These are phyloP conservation scores for Sebastes dallii DNA, from an alignment of 2,797 vertebrate species.

Conservation along the genomic window DNA sequence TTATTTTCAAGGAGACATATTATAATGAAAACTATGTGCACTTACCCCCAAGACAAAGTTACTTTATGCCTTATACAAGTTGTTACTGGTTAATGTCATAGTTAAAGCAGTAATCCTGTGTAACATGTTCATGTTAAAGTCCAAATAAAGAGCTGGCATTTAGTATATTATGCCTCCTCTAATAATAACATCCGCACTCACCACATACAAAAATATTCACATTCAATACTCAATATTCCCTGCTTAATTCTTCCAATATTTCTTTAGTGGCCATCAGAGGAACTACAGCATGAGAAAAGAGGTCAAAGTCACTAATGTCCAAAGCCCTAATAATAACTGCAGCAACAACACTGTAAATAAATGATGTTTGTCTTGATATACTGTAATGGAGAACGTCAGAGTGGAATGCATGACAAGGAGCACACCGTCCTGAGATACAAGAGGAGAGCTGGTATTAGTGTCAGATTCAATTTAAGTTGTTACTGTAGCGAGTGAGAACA, in stretches of 20 bases:
- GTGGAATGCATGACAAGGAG: neutral
- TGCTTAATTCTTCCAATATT: neutral
- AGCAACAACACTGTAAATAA: neutral
- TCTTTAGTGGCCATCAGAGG: conserved; percentile 11
- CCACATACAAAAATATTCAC: neutral
- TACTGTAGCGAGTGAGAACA: neutral
- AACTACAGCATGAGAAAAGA: conserved; percentile 13
- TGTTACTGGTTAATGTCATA: neutral
- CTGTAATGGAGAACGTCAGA: neutral
- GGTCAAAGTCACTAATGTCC: neutral
- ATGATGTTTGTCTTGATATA: neutral
- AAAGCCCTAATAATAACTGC: neutral
- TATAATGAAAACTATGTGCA: neutral
- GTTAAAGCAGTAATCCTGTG: neutral
- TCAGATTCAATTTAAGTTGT: neutral
- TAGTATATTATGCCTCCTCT: neutral
- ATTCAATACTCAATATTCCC: no score
- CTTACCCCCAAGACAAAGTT: neutral
- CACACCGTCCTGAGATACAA: neutral
- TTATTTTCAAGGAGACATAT: neutral
- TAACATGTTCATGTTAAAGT: neutral
- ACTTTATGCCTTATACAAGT: neutral
- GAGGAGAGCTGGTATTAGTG: neutral
- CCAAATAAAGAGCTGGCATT: neutral
- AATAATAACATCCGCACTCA: neutral